Conservation (phyloP, 2,113 vertebrate genomes). For the Eublepharis macularius region DNA sequence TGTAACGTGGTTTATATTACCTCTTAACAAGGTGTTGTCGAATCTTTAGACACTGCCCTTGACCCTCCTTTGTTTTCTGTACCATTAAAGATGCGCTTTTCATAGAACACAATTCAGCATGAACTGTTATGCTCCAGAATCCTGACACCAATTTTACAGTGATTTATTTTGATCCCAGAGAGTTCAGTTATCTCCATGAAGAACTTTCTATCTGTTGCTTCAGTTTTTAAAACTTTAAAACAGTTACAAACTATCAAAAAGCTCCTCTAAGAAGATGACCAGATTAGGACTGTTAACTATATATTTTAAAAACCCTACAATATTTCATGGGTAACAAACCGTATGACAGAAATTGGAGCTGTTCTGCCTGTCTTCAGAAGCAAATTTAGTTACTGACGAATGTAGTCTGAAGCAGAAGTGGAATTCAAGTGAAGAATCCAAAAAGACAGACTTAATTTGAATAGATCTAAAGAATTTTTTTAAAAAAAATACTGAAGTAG, state of each 20-base stretch:
- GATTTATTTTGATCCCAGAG: background rate
- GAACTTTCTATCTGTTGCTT: background rate
- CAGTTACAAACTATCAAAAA: background rate
- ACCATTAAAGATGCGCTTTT: background rate
- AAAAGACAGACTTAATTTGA: background rate
- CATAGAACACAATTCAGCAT: background rate
- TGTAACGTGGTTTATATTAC: background rate
- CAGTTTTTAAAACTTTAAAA: constrained; percentile 4
- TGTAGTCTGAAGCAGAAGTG: background rate
- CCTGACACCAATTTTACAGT: background rate
- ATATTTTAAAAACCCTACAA: background rate
- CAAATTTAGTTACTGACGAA: constrained; percentile 2
- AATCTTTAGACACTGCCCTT: background rate
- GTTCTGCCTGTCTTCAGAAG: background rate
- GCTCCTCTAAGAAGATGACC: background rate
- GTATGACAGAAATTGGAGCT: background rate
- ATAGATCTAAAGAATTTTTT: no score
- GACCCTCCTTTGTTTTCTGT: constrained; percentile 24
- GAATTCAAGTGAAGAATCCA: background rate
- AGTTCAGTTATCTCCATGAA: background rate
- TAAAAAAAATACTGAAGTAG: no score
- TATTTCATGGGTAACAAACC: background rate
- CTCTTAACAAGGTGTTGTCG: background rate
- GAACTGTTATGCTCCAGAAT: background rate
- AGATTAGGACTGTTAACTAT: background rate